phyloP scores from a whole-genome alignment of 2,888 invertebrate genomes.

The Ptilodon capucinus region DNA sequence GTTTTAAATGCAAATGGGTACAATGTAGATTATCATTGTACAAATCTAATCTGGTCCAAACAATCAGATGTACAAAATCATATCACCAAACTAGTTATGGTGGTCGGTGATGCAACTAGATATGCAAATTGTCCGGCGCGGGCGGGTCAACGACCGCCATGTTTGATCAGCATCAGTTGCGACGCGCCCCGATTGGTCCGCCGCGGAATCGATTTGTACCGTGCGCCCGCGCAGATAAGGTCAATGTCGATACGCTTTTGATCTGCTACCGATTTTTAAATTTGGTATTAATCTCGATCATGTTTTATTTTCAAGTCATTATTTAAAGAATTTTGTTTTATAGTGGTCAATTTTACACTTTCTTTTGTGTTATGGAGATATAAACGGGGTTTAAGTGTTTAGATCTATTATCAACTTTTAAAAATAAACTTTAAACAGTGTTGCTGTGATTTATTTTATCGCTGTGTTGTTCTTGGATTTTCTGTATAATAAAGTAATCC shows the following conservation, averaged over 20 bases:
- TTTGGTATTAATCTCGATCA: slow-evolving; percentile 29
- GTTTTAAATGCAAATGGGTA: not conserved
- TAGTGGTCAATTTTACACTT: not conserved
- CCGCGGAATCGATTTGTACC: slow-evolving; percentile 73
- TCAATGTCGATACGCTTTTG: slow-evolving; percentile 75
- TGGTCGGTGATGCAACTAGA: slow-evolving; percentile 71
- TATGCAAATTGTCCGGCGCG: slow-evolving; percentile 73
- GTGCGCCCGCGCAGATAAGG: slow-evolving; percentile 69
- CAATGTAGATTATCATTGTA: not conserved
- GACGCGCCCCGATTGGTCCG: slow-evolving; percentile 64
- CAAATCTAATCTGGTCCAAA: slow-evolving; percentile 7
- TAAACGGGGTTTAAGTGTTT: not conserved
- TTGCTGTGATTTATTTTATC: not conserved
- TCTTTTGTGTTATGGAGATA: slow-evolving; percentile 1
- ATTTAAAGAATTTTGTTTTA: slow-evolving; percentile 1
- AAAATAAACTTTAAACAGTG: not conserved
- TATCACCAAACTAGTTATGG: slow-evolving; percentile 55
- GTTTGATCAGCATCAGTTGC: slow-evolving; percentile 63
- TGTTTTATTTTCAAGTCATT: slow-evolving; percentile 16
- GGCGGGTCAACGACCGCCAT: slow-evolving; percentile 66
- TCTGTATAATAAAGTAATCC: not conserved
- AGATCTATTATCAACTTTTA: not conserved
- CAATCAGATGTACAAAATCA: slow-evolving; percentile 45
- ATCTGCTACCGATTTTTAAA: slow-evolving; percentile 67
- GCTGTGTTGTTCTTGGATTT: not conserved